Evolutionary conservation across 1,140 invertebrate genomes (phyloP).

Genomic region (Heterodera schachtii): DNA sequence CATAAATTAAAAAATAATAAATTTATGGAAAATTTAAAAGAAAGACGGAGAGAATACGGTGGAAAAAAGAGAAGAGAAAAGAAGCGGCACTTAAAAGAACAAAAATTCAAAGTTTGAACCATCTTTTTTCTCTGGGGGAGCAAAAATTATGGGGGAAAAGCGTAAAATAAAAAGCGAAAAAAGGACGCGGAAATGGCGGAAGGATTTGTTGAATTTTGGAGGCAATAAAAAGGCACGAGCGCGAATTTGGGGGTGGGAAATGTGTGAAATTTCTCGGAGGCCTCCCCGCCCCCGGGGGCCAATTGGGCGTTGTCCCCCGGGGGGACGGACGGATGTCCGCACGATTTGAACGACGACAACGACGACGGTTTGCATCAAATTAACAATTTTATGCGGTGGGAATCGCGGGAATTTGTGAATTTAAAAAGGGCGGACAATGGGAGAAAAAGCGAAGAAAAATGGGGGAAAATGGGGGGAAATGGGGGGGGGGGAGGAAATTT

Average conservation of each 20-base stretch:
- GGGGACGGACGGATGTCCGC: background rate
- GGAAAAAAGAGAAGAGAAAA: background rate
- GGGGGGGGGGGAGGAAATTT: background rate
- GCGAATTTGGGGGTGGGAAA: background rate
- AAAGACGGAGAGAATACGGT: background rate
- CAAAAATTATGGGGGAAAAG: background rate
- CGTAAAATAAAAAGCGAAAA: background rate
- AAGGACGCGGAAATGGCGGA: background rate
- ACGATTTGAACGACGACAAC: background rate
- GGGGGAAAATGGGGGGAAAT: background rate
- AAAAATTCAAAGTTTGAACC: background rate
- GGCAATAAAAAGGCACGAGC: background rate
- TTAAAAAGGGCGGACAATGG: background rate
- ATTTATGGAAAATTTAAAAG: too few relatives aligned
- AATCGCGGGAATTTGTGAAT: constrained; percentile 5
- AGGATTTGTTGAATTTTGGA: background rate
- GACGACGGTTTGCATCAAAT: background rate
- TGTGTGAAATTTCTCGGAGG: background rate
- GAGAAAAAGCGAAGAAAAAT: background rate
- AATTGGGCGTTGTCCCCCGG: background rate
- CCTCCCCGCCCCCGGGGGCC: too few relatives aligned
- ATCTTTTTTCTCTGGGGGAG: background rate
- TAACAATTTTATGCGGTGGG: background rate
- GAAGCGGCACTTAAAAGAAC: background rate
- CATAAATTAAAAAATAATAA: background rate